Evolutionary conservation across 1,140 invertebrate genomes (phyloP), one percentile per base, ranked within the genome.

Genomic region (Phymorhynchus buccinoides): DNA sequence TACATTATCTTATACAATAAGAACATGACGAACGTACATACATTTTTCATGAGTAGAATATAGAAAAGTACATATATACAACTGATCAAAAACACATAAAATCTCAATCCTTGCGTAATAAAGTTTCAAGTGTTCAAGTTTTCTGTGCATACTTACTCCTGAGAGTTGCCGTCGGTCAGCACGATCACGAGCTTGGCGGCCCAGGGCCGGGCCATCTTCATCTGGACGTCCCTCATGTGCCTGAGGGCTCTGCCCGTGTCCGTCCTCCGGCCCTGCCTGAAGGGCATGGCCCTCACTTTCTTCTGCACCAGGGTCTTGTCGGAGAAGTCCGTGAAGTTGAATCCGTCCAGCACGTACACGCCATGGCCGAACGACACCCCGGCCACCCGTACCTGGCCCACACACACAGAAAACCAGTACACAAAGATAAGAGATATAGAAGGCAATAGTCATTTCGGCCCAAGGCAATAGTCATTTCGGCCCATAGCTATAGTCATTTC

Each of bases 161-260:
- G 81, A 1, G 87, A 86, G 56, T 85, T 81, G 22, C 87, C 87
- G 84, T 88, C 87, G 1, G 87, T 88, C 52, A 88, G 56, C 44
- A 88, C 87, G 3, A 88, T 44, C 30, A 41, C 73, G 42, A 85
- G 37, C n/a, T 85, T 62, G 27, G 62, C 30, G 1, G 37, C 68
- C 35, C 78, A 32, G 3, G 80, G 32, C 41, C 85, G n/a, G n/a
- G 71, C 52, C 12, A 73, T 44, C 32, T 3, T 35, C n/a, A 66
- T 80, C 62, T 86, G 84, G 18, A 78, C 42, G 41, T 86, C 80
- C 32, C 78, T 48, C 86, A 86, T 84, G 73, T 42, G 77, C 1
- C 44, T 44, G 48, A 85, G 84, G 41, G 86, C 86, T 37, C 68
- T 44, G 3, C 85, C 78, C 0, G 85, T 86, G 52, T 80, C 79